Conservation (phyloP, 2,888 invertebrate species). For the Caenorhabditis becei region DNA sequence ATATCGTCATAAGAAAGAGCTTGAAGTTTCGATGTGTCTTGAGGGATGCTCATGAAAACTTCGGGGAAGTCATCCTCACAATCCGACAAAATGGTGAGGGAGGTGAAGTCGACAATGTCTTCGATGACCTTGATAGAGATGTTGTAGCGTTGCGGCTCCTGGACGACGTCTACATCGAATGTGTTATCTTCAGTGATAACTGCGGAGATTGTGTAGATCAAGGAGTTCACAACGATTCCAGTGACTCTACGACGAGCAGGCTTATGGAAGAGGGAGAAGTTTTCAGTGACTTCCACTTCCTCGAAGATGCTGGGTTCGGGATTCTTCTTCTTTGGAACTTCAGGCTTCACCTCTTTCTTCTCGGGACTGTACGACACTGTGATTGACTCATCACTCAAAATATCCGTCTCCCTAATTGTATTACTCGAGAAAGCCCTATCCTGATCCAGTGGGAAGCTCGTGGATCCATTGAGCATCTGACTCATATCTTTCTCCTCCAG, state of each 20-base stretch:
- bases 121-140: constrained; percentile 70
- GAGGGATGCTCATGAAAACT: constrained; percentile 24
- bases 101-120: constrained; percentile 70
- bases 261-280: constrained; percentile 43
- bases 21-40: constrained; percentile 33
- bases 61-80: constrained; percentile 59
- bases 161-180: constrained; percentile 72
- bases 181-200: constrained; percentile 66
- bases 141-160: constrained; percentile 67
- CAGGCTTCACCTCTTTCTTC: neutral
- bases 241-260: constrained; percentile 53
- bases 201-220: constrained; percentile 59
- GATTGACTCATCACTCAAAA: constrained; percentile 70
- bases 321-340: neutral
- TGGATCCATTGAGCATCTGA: constrained; percentile 65
- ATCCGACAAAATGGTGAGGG: constrained; percentile 66
- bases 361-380: constrained; percentile 39
- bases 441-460: constrained; percentile 27
- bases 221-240: constrained; percentile 60
- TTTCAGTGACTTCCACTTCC: constrained; percentile 45
- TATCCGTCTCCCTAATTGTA: constrained; percentile 74
- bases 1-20: constrained; percentile 51
- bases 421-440: constrained; percentile 48
- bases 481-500: constrained; percentile 71
- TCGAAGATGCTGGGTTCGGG: constrained; percentile 19